Percentiles rank a stretch among this genome's conserved stretches.
Conservation (phyloP, 2,113 vertebrate species). For the Bolborhynchus lineola region DNA sequence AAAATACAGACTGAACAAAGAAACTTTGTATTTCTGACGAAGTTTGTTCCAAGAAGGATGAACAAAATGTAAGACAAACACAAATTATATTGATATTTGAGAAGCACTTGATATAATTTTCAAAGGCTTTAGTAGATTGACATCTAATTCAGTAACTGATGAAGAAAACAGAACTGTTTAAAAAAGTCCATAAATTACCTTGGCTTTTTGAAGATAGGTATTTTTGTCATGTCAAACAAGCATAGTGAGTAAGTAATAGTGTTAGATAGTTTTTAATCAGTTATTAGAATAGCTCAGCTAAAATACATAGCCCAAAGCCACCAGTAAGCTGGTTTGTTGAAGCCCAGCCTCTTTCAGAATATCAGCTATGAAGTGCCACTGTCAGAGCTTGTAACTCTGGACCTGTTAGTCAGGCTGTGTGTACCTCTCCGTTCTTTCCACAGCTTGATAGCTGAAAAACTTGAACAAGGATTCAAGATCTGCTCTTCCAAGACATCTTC, state of each 20-base stretch:
- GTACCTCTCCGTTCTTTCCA: background rate
- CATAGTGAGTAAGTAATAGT: background rate
- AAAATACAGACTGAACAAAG: background rate
- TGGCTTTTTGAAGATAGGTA: background rate
- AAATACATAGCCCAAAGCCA: background rate
- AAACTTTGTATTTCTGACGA: background rate
- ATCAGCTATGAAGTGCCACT: background rate
- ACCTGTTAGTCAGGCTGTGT: rapidly evolving
- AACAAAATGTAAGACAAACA: background rate
- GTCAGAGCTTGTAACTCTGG: rapidly evolving
- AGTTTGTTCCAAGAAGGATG: background rate
- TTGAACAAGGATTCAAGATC: background rate
- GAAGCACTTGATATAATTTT: background rate
- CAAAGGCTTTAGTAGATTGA: background rate
- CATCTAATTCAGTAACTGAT: background rate
- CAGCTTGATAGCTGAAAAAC: background rate
- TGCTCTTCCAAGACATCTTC: background rate
- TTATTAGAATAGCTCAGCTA: background rate
- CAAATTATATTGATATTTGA: background rate
- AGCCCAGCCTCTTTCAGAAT: background rate
- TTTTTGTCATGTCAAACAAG: background rate
- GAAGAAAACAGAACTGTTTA: background rate
- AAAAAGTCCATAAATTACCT: background rate
- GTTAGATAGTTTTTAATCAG: background rate
- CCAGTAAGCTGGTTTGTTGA: background rate